Evolutionary conservation across 2,888 invertebrate genomes (phyloP), one percentile per base, ranked within the genome.

Genomic region (Eledona agricola): DNA sequence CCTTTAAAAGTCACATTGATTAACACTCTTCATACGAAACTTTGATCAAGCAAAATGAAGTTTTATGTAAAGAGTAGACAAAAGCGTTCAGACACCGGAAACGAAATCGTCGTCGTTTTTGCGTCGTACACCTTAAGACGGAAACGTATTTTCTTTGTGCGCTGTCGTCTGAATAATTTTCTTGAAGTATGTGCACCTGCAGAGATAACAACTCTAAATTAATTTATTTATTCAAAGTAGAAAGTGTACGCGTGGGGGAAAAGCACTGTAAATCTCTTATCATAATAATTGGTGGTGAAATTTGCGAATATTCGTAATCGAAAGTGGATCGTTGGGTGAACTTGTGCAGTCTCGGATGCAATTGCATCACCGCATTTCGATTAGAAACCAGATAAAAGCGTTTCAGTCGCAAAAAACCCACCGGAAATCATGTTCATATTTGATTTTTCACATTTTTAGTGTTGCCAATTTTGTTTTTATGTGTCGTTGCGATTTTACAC

Each of bases 171-270:
- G n/a, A n/a, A n/a, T n/a, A n/a, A n/a, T n/a, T n/a, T n/a, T n/a
- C n/a, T n/a, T n/a, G n/a, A n/a, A n/a, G n/a, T n/a, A n/a, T n/a
- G n/a, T n/a, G n/a, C n/a, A n/a, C n/a, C n/a, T n/a, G n/a, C n/a
- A n/a, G n/a, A n/a, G n/a, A n/a, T n/a, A n/a, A n/a, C n/a, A n/a
- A n/a, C 25, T 40, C 11, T 28, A 12, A 28, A 28, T 38, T 25
- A 10, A 25, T 38, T 38, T 25, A 16, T 32, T 38, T 26, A 40
- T 40, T 40, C 40, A 16, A 25, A 38, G 28, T 40, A 40, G 40
- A 40, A 40, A 40, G 40, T 40, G 11, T 9, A 5, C 6, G 16
- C 12, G 12, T 38, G 38, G 16, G 11, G 26, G 26, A 28, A 28
- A 40, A 10, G 15, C 11, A 10, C 26, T 3, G 11, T 11, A 26